These are phyloP conservation scores for human (Homo sapiens) DNA, from an alignment of 2,113 vertebrate species.

Conservation along the genomic window DNA sequence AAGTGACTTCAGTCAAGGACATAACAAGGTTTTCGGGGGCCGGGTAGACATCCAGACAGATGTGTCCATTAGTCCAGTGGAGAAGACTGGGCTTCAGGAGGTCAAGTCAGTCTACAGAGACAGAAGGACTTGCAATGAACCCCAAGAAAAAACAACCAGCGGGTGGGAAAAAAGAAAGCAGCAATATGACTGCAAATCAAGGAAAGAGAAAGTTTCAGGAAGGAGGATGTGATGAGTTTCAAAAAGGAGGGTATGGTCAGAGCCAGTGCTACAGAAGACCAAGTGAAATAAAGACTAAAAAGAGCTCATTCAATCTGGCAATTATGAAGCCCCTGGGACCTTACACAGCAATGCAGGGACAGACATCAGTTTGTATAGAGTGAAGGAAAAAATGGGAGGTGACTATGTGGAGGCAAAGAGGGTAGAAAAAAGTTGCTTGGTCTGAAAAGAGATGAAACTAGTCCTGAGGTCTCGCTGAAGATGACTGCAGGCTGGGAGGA, in stretches of 20 bases:
- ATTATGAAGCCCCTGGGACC: background rate
- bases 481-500: background rate
- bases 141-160: background rate
- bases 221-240: background rate
- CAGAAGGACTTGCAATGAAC: background rate
- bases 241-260: background rate
- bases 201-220: background rate
- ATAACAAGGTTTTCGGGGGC: background rate
- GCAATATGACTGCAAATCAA: background rate
- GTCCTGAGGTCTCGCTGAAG: background rate
- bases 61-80: background rate
- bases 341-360: too few species aligned
- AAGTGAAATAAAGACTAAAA: background rate
- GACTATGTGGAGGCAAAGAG: background rate
- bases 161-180: background rate
- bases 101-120: background rate
- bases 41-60: background rate
- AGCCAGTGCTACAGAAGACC: background rate
- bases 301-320: background rate
- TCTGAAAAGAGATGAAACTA: background rate
- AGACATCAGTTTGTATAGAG: background rate
- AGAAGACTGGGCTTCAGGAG: background rate
- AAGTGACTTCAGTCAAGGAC: background rate
- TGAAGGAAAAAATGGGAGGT: background rate
- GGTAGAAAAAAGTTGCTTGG: background rate